phyloP scores from a whole-genome alignment of 2,797 vertebrate genomes.

The Rhinatrema bivittatum region DNA sequence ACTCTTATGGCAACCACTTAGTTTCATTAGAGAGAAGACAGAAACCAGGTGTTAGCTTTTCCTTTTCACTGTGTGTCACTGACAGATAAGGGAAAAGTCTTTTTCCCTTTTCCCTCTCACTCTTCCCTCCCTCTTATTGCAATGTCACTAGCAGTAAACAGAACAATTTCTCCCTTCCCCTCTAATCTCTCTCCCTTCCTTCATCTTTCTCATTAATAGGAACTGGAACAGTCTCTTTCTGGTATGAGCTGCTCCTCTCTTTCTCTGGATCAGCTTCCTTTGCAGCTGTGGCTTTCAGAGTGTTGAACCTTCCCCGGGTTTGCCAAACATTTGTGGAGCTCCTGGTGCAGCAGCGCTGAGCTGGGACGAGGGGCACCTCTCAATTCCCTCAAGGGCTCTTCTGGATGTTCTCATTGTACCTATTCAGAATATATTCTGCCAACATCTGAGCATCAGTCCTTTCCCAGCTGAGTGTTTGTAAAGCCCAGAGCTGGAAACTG shows the following conservation, averaged over 20 bases:
- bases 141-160: too few species aligned
- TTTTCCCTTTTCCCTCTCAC: too few species aligned
- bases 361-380: constrained; percentile 8
- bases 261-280: too few species aligned
- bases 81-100: too few species aligned
- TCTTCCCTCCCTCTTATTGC: too few species aligned
- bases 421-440: constrained; percentile 22
- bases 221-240: too few species aligned
- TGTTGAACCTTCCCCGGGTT: neutral
- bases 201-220: too few species aligned
- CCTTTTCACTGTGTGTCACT: too few species aligned
- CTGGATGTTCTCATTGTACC: constrained; percentile 17
- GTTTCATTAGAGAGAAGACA: constrained; percentile 25
- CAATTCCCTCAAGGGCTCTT: constrained; percentile 27
- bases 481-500: neutral
- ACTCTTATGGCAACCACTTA: constrained; percentile 33
- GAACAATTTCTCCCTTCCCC: too few species aligned
- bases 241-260: too few species aligned
- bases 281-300: constrained; percentile 17
- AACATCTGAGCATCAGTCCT: neutral
- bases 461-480: neutral
- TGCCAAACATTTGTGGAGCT: neutral
- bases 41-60: constrained; percentile 20
- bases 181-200: too few species aligned
- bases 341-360: neutral